phyloP scores from a whole-genome alignment of 2,113 vertebrate species.

The Panurus biarmicus region DNA sequence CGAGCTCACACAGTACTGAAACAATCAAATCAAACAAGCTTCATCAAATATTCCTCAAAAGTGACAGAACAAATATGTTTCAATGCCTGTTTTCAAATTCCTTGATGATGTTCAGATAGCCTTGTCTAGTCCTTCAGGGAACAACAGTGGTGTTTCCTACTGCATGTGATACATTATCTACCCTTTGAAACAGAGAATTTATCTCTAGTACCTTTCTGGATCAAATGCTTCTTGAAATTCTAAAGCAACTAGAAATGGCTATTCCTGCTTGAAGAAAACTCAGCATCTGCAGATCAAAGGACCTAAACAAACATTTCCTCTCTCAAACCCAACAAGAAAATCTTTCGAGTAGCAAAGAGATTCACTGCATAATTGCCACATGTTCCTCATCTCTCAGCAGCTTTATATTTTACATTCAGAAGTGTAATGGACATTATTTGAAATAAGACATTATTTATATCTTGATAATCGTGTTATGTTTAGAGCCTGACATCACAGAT shows the following conservation, averaged over 20 bases:
- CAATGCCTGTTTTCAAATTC: constrained; percentile 11
- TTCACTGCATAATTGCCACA: neutral
- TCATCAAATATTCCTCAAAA: constrained; percentile 39
- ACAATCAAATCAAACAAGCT: constrained; percentile 48
- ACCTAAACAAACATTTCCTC: neutral
- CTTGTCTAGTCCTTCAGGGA: neutral
- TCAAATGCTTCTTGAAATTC: neutral
- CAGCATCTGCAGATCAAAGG: neutral
- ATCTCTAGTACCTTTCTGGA: neutral
- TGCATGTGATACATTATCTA: neutral
- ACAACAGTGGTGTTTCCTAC: neutral
- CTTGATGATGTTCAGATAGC: neutral
- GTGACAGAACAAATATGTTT: constrained; percentile 25
- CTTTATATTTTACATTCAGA: neutral
- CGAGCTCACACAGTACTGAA: neutral
- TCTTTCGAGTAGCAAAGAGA: neutral
- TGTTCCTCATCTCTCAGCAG: neutral
- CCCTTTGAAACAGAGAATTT: constrained; percentile 20
- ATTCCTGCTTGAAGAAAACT: neutral
- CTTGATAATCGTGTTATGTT: neutral
- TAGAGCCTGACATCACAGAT: neutral
- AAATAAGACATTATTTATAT: neutral
- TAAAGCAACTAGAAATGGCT: constrained; percentile 2
- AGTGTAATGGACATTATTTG: neutral
- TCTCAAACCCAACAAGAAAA: neutral